phyloP scores from a whole-genome alignment of 2,888 invertebrate species.

The Belgica antarctica region DNA sequence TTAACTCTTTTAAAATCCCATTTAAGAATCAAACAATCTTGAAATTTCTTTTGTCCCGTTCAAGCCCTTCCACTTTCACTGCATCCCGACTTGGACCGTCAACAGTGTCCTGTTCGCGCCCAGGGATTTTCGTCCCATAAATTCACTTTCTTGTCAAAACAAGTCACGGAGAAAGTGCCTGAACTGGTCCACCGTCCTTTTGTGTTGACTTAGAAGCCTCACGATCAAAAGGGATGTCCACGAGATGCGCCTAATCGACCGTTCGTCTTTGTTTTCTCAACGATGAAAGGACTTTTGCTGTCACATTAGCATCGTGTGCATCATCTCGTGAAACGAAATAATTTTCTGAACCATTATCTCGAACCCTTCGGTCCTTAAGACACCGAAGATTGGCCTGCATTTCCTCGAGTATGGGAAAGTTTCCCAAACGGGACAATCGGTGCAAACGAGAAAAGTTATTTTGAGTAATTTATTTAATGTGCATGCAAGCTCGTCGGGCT shows the following conservation, averaged over 20 bases:
- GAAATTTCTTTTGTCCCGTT: not conserved
- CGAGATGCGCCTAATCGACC: not conserved
- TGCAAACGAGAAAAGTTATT: not conserved
- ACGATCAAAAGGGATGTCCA: not conserved
- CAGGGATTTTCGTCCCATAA: not conserved
- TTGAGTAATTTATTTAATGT: conserved; percentile 9
- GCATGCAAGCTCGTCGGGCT: not conserved
- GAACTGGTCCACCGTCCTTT: not conserved
- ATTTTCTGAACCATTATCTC: conserved; percentile 4
- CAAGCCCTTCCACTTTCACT: not conserved
- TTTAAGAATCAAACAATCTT: not conserved
- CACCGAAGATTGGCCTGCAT: not conserved
- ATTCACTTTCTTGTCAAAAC: not conserved
- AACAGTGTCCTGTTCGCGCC: not conserved
- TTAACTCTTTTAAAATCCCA: not conserved
- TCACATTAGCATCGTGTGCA: not conserved
- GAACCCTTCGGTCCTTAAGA: not conserved
- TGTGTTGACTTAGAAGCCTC: not conserved
- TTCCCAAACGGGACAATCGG: not conserved
- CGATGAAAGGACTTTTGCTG: not conserved
- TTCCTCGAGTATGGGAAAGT: not conserved
- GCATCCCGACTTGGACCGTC: not conserved
- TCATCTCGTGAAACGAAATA: conserved; percentile 4
- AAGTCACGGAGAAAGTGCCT: not conserved
- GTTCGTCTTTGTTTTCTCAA: no score